Evolutionary conservation across 2,888 invertebrate species (phyloP), one percentile per base, ranked within the genome.

Genomic region (Clistopyga incitator): DNA sequence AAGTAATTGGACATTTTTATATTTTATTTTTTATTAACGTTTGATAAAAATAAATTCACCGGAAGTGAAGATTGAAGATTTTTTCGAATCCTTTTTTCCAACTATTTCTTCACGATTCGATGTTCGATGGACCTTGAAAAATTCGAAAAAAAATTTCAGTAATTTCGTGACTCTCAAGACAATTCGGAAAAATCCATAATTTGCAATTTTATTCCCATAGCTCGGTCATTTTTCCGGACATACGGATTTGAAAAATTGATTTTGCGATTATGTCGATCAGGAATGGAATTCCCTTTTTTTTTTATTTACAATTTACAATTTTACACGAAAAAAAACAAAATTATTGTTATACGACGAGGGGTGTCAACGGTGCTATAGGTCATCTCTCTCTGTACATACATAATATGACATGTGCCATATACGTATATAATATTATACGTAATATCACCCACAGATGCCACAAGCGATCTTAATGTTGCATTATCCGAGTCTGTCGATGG

Each of bases 401-500:
- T 54, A 38, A 70, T 70, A 18, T 54, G 6, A 54, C 34, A 23
- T 61, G 61, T 61, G 72, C 47, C 47, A 59, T 56, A 47, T 67
- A 47, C 67, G 45, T 45, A 47, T 47, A 42, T 25, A 47, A 47
- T 59, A 59, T 8, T 29, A 25, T 59, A 67, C 67, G 67, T 67
- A 47, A 67, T 67, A 20, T 38, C 70, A 59, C 74, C 61, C 59
- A 64, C 84, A 84, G 84, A 84, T 84, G 70, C 84, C 34, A 84
- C 84, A 78, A 78, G 81, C 74, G 84, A 84, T 78, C 54, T 84
- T 64, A 84, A 84, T 84, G 78, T 84, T 84, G 74, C 72, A 81
- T 84, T 84, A 81, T 74, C 77, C 81, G 84, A 84, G 47, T 65
- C 71, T 81, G 76, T 71, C 84, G 81, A 81, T 81, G 84, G 84